A percentile compares a stretch with the other conserved stretches of the same genome.
phyloP scores from a whole-genome alignment of 53 echinoderm and acorn worm species.

The Crossaster papposus region DNA sequence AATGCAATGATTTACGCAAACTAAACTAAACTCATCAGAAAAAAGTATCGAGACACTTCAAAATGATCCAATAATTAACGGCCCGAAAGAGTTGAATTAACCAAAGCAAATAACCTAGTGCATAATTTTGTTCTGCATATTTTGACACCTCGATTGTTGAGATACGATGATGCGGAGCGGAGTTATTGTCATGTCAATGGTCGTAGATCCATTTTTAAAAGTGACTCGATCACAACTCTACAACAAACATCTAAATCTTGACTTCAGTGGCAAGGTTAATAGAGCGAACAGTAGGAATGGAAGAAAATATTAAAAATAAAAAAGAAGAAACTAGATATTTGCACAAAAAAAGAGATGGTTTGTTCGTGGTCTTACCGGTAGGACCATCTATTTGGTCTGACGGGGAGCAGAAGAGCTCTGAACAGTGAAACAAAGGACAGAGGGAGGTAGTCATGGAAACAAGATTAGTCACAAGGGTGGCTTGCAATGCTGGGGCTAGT shows the following conservation, averaged over 20 bases:
- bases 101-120: too few species aligned
- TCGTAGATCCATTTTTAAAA: too few species aligned
- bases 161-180: too few species aligned
- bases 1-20: too few species aligned
- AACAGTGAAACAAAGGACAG: constrained; percentile 20
- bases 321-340: background rate
- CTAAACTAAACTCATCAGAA: too few species aligned
- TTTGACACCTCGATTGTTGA: too few species aligned
- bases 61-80: too few species aligned
- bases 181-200: too few species aligned
- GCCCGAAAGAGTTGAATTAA: too few species aligned
- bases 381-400: constrained; percentile 53
- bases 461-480: constrained; percentile 6
- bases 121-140: too few species aligned
- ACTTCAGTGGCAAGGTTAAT: background rate
- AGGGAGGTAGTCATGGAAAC: background rate
- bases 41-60: too few species aligned
- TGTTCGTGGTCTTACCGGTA: constrained; percentile 58
- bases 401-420: constrained; percentile 70
- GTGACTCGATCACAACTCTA: too few species aligned
- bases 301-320: background rate
- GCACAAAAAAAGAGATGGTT: background rate
- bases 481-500: background rate
- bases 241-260: background rate
- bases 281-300: background rate